Evolutionary conservation across 2,888 invertebrate genomes (phyloP).

Genomic region (Heterodera filipjevi): DNA sequence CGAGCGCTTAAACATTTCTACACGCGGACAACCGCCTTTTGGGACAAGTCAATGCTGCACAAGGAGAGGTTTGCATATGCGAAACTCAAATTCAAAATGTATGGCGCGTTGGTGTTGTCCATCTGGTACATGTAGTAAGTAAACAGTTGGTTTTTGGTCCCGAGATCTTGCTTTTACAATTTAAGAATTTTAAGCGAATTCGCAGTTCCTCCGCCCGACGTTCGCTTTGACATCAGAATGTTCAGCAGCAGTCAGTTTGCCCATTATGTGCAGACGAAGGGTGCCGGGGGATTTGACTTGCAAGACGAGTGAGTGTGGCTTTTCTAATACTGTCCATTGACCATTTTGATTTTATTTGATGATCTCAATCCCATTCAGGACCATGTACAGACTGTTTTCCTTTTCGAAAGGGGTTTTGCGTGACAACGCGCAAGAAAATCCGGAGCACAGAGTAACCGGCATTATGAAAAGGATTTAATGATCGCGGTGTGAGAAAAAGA

Average conservation of each 20-base stretch:
- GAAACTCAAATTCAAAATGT: background rate
- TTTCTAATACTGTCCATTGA: too few relatives aligned
- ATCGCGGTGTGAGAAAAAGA: too few relatives aligned
- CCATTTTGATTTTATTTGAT: background rate
- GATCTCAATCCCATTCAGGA: background rate
- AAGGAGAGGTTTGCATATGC: background rate
- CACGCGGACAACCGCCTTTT: background rate
- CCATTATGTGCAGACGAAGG: background rate
- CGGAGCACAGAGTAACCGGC: too few relatives aligned
- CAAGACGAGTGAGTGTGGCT: background rate
- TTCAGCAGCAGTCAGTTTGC: background rate
- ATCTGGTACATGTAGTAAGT: background rate
- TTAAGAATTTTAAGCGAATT: background rate
- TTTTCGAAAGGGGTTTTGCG: background rate
- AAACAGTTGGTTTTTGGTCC: too few relatives aligned
- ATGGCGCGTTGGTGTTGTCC: background rate
- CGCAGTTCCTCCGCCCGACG: background rate
- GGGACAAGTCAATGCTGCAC: background rate
- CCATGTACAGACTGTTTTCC: background rate
- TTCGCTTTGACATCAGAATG: background rate
- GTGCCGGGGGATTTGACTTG: background rate
- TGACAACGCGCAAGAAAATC: background rate
- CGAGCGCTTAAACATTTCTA: background rate
- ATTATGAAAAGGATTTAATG: too few relatives aligned
- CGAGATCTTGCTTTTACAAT: background rate